These are phyloP conservation scores for Entomobrya multifasciata DNA, from an alignment of 2,888 invertebrate genomes.

Conservation along the genomic window DNA sequence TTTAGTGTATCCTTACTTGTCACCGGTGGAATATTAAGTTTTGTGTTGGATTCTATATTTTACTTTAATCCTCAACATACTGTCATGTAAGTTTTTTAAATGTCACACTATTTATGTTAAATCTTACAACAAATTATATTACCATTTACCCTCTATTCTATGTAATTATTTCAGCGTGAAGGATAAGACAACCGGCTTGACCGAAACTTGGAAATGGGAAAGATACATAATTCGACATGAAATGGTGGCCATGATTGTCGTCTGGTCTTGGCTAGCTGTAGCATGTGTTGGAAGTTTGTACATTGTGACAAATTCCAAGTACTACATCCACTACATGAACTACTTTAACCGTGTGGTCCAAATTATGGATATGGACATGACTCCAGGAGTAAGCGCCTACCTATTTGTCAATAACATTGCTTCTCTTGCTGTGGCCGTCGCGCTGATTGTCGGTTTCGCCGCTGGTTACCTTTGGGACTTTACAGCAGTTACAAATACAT, in stretches of 20 bases:
- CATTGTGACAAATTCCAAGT: conserved; percentile 68
- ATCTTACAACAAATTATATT: neutral
- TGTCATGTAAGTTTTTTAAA: conserved; percentile 49
- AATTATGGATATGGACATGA: conserved; percentile 77
- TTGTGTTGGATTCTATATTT: conserved; percentile 47
- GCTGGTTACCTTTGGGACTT: conserved; percentile 42
- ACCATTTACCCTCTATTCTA: neutral
- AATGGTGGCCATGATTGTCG: conserved; percentile 74
- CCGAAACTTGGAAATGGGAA: conserved; percentile 63
- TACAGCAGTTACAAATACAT: conserved; percentile 59
- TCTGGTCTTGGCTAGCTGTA: conserved; percentile 74
- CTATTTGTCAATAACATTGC: conserved; percentile 72
- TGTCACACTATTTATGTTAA: no score
- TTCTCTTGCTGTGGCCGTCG: conserved; percentile 18
- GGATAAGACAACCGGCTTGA: conserved; percentile 41
- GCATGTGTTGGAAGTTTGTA: conserved; percentile 69
- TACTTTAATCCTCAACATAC: conserved; percentile 37
- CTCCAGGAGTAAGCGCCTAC: conserved; percentile 68
- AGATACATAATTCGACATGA: conserved; percentile 69
- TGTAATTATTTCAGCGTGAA: conserved; percentile 38
- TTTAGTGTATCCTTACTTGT: conserved; percentile 41
- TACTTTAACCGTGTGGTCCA: conserved; percentile 76
- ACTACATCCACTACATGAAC: conserved; percentile 76
- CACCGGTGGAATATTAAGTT: conserved; percentile 66
- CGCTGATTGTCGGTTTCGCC: conserved; percentile 54